Conservation (phyloP, 2,888 invertebrate species). For the Agonopterix alstromeriana region DNA sequence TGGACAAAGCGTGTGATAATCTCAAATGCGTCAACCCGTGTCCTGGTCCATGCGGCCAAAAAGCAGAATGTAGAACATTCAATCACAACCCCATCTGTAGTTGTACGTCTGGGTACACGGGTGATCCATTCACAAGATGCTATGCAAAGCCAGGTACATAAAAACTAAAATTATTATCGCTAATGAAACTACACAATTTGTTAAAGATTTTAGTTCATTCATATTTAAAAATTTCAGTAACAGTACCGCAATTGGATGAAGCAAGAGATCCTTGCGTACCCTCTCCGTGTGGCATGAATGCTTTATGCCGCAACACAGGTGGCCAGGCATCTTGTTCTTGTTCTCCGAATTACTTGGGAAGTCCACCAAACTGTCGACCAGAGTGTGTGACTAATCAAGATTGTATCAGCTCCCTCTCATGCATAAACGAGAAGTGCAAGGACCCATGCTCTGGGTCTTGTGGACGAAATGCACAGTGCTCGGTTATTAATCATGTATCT, state of each 20-base stretch:
- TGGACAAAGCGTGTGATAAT: slow-evolving; percentile 79
- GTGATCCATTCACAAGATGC: slow-evolving; percentile 83
- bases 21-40: slow-evolving; percentile 85
- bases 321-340: slow-evolving; percentile 80
- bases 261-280: slow-evolving; percentile 79
- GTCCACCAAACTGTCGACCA: slow-evolving; percentile 81
- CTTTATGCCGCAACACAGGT: slow-evolving; percentile 73
- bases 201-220: not conserved
- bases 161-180: not conserved
- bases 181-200: not conserved
- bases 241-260: slow-evolving; percentile 51
- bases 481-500: slow-evolving; percentile 78
- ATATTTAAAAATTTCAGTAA: slow-evolving; percentile 25
- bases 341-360: slow-evolving; percentile 76
- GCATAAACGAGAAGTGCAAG: slow-evolving; percentile 79
- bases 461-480: slow-evolving; percentile 75
- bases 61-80: slow-evolving; percentile 82
- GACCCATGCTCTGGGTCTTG: slow-evolving; percentile 84
- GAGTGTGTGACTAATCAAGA: slow-evolving; percentile 82
- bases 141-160: slow-evolving; percentile 66
- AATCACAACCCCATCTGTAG: slow-evolving; percentile 84
- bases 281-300: slow-evolving; percentile 81
- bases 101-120: slow-evolving; percentile 77
- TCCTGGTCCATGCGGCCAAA: slow-evolving; percentile 82
- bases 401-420: slow-evolving; percentile 80